These are phyloP conservation scores for Plestiodon gilberti DNA, from an alignment of 2,113 vertebrate species.

Conservation along the genomic window DNA sequence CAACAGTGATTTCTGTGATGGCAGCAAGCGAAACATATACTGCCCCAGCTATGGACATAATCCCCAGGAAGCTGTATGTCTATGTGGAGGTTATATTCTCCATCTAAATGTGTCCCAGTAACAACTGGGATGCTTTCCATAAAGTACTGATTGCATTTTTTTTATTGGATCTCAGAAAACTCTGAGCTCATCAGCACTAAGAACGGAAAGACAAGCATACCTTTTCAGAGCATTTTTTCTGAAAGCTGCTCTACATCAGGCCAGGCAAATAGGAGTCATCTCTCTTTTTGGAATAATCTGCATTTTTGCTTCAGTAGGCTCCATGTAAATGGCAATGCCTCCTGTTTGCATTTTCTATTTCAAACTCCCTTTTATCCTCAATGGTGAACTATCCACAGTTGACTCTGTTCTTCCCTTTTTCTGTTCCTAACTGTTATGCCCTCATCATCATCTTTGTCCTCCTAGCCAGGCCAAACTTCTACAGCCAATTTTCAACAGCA, in stretches of 20 bases:
- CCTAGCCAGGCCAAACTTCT: constrained; percentile 54
- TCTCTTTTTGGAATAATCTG: constrained; percentile 52
- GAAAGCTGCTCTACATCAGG: constrained; percentile 44
- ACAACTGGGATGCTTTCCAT: background rate
- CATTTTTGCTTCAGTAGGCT: constrained; percentile 62
- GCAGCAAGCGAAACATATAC: background rate
- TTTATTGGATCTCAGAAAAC: background rate
- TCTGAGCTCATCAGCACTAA: constrained; percentile 13
- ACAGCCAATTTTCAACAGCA: constrained; percentile 40
- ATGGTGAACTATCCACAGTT: constrained; percentile 52
- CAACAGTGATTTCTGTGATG: background rate
- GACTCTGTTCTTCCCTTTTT: constrained; percentile 46
- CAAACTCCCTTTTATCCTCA: constrained; percentile 45
- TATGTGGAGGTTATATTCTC: background rate
- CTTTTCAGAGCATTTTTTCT: background rate
- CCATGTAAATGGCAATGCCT: constrained; percentile 56
- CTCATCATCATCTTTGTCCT: constrained; percentile 37
- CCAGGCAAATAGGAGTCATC: constrained; percentile 21
- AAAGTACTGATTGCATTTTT: constrained; percentile 4
- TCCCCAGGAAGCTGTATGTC: background rate
- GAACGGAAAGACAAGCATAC: background rate
- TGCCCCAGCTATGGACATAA: background rate
- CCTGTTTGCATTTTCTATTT: constrained; percentile 60
- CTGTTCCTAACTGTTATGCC: constrained; percentile 42
- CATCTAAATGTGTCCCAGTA: background rate